Base-by-base conservation (phyloP, 2,797 vertebrate species). In the Eulemur rubriventer region DNA sequence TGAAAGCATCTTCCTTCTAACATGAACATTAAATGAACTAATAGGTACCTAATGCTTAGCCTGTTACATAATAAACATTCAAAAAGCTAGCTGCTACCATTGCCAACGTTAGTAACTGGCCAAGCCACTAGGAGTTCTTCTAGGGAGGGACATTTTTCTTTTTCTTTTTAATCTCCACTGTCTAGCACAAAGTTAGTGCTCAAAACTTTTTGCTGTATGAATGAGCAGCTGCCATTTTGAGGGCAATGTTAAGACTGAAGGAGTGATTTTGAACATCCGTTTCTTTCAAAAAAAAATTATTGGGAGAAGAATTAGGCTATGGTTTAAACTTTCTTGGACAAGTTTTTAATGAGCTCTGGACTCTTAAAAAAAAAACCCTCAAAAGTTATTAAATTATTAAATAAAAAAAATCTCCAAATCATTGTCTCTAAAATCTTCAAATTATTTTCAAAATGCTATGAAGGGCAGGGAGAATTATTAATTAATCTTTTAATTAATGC, bases 401-500 rank as follows among this genome's bases (percentile, higher is more conserved):
- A 50, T 82, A 20, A 76, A 82, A 92, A 84, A 75, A 50, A 10
- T 18, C 46, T 75, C 70, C 10, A 85, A 76, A 88, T 69, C 48
- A 81, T 72, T 65, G 57, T 70, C 78, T 81, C 33, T 83, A 87
- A 86, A 43, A 75, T 48, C 83, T 85, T 82, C 35, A 82, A 81
- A 88, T 87, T 73, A 78, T 90, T 92, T 65, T 90, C 28, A 79
- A 92, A 91, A 81, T 52, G 79, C 72, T 81, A 35, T 57, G 48
- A 86, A 10, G 14, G 33, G 9, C 67, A 97, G 22, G 41, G 33
- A 93, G 41, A 93, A 75, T 46, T 91, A 63, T 50, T 90, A 83
- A 96, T 84, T 70, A 61, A 91, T 81, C 75, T 90, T 96, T 93
- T 85, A 84, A 88, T 91, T 88, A 95, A 79, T 92, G 78, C 20